These are phyloP conservation scores for Chiloscyllium punctatum DNA, from an alignment of 2,797 vertebrate species.

Conservation along the genomic window DNA sequence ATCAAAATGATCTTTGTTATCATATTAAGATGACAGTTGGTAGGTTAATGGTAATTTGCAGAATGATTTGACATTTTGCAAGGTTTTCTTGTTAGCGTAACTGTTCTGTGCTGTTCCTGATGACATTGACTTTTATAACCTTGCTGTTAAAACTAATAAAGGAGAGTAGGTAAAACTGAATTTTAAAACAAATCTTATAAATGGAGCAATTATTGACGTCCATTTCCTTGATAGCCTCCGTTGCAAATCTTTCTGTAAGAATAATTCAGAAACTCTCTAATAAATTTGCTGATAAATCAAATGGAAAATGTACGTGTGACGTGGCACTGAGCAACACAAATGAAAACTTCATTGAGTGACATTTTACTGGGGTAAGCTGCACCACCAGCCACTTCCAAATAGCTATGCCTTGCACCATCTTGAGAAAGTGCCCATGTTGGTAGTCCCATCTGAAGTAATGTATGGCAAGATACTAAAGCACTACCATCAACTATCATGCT, in stretches of 20 bases:
- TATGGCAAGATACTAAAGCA: too few relatives aligned
- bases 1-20: constrained; percentile 1
- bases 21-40: neutral
- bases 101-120: neutral
- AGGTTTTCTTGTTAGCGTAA: neutral
- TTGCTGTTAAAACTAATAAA: neutral
- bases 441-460: too few relatives aligned
- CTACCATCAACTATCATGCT: too few relatives aligned
- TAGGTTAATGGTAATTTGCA: neutral
- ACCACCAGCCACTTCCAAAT: neutral
- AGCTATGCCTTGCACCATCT: neutral
- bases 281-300: neutral
- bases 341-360: neutral
- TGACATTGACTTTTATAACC: constrained; percentile 7
- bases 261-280: neutral
- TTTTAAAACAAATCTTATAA: constrained; percentile 11
- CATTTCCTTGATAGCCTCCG: neutral
- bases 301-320: neutral
- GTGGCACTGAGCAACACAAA: neutral
- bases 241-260: neutral
- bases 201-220: neutral
- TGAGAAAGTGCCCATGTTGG: neutral
- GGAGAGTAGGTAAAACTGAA: neutral
- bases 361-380: neutral
- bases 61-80: neutral